Percentiles rank a stretch among this genome's conserved stretches.
Conservation (phyloP, 2,888 invertebrate genomes). For the Temnothorax rugatulus region DNA sequence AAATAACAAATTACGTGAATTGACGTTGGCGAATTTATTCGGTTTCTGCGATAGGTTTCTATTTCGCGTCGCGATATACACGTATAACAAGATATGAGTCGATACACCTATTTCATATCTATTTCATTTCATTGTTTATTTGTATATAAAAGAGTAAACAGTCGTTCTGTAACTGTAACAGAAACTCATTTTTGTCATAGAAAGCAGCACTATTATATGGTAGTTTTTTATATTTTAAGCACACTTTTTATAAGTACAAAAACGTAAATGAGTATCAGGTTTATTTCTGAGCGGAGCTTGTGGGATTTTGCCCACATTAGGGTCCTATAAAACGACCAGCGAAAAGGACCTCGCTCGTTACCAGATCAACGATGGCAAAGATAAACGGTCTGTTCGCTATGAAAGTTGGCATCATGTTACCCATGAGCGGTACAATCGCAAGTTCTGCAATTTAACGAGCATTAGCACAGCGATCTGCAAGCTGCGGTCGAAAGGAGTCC, state of each 20-base stretch:
- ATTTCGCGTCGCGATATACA: background rate
- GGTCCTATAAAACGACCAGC: slow-evolving; percentile 89
- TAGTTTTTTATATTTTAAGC: background rate
- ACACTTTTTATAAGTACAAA: slow-evolving; percentile 15
- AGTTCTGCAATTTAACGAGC: slow-evolving; percentile 83
- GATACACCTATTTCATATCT: background rate
- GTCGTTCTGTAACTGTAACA: slow-evolving; percentile 3
- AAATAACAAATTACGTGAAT: slow-evolving; percentile 44
- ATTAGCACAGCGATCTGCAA: background rate
- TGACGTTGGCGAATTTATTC: background rate
- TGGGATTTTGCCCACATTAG: slow-evolving; percentile 70
- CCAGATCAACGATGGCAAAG: slow-evolving; percentile 88
- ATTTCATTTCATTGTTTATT: slow-evolving; percentile 22
- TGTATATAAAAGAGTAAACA: background rate
- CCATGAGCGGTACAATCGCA: slow-evolving; percentile 89
- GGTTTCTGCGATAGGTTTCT: background rate
- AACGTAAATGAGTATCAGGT: background rate
- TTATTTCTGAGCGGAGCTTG: background rate
- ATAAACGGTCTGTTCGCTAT: slow-evolving; percentile 89
- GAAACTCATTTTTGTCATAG: background rate
- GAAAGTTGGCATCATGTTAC: slow-evolving; percentile 86
- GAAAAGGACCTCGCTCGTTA: slow-evolving; percentile 88
- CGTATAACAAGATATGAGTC: background rate
- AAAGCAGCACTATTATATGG: slow-evolving; percentile 5
- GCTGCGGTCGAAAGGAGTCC: too few relatives aligned